A percentile compares a stretch with the other conserved stretches of the same genome.
phyloP scores from a whole-genome alignment of 2,888 invertebrate genomes.

The Drosophila anomalata region DNA sequence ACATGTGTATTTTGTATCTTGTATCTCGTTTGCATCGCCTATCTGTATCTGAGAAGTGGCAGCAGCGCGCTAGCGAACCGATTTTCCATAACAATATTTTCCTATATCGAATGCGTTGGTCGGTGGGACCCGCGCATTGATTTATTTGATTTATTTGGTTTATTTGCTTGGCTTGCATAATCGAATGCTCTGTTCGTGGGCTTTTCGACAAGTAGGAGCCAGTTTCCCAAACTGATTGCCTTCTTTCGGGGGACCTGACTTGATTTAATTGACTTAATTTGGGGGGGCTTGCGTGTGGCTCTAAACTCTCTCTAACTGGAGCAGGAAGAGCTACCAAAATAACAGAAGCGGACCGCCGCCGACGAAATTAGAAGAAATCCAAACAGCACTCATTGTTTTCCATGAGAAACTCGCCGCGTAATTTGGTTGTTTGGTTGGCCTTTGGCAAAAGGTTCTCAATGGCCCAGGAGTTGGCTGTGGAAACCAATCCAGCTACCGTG shows the following conservation, averaged over 20 bases:
- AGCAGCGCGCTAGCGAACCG: conserved; percentile 46
- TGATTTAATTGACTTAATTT: conserved; percentile 60
- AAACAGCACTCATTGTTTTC: conserved; percentile 54
- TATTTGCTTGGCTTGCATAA: conserved; percentile 59
- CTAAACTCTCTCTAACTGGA: conserved; percentile 64
- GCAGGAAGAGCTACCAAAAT: conserved; percentile 70
- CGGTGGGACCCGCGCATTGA: conserved; percentile 62
- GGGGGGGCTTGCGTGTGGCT: conserved; percentile 67
- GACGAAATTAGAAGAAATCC: conserved; percentile 40
- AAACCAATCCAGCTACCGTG: conserved; percentile 64
- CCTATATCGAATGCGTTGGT: conserved; percentile 69
- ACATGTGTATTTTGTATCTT: conserved; percentile 69
- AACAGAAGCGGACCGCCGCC: conserved; percentile 28
- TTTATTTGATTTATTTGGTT: conserved; percentile 61
- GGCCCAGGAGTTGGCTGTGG: conserved; percentile 53
- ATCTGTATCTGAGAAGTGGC: conserved; percentile 48
- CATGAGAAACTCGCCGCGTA: conserved; percentile 66
- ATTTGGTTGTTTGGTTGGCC: conserved; percentile 77
- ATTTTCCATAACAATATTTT: conserved; percentile 73
- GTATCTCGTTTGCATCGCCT: conserved; percentile 36
- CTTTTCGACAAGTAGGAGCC: conserved; percentile 1
- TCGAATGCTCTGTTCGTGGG: conserved; percentile 30
- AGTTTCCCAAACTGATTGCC: background rate
- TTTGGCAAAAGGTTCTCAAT: conserved; percentile 65
- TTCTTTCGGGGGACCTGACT: background rate